A percentile compares a stretch with the other conserved stretches of the same genome.
These are phyloP conservation scores for Philereme vetulata DNA, from an alignment of 2,888 invertebrate genomes.

Conservation along the genomic window DNA sequence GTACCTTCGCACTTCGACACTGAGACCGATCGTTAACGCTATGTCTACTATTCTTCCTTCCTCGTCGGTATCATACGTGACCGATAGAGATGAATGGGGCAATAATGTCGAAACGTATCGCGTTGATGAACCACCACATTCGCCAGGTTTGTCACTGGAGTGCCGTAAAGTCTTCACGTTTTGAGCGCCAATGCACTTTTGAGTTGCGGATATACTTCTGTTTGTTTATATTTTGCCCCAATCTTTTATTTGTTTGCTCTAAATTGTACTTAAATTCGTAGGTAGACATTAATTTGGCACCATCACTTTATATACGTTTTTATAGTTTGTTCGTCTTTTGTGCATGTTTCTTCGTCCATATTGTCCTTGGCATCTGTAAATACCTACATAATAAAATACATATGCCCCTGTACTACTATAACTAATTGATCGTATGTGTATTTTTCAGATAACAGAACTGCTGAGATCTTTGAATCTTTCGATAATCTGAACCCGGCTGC, in stretches of 20 bases:
- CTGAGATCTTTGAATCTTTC: constrained; percentile 82
- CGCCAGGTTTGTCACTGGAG: constrained; percentile 82
- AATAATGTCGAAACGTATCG: constrained; percentile 79
- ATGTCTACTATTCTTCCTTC: constrained; percentile 67
- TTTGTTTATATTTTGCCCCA: constrained; percentile 28
- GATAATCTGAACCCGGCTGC: constrained; percentile 85
- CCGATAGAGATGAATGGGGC: constrained; percentile 77
- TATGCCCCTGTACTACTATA: background rate
- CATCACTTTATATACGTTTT: constrained; percentile 32
- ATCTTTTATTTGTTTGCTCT: constrained; percentile 20
- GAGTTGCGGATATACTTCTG: constrained; percentile 55
- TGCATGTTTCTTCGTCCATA: constrained; percentile 42
- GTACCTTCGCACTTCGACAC: constrained; percentile 77
- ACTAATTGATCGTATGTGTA: constrained; percentile 4
- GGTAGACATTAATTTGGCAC: constrained; percentile 27
- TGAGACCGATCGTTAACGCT: constrained; percentile 74
- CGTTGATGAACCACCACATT: constrained; percentile 81
- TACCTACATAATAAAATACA: background rate
- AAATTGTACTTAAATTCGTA: constrained; percentile 23
- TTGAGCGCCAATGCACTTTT: constrained; percentile 72
- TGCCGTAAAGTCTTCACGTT: constrained; percentile 67
- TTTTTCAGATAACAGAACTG: constrained; percentile 69
- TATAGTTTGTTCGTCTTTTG: constrained; percentile 38
- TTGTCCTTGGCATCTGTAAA: constrained; percentile 17
- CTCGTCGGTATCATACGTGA: constrained; percentile 62